These are phyloP conservation scores for Drosophila aldrichi DNA, from an alignment of 2,888 invertebrate species.

Conservation along the genomic window DNA sequence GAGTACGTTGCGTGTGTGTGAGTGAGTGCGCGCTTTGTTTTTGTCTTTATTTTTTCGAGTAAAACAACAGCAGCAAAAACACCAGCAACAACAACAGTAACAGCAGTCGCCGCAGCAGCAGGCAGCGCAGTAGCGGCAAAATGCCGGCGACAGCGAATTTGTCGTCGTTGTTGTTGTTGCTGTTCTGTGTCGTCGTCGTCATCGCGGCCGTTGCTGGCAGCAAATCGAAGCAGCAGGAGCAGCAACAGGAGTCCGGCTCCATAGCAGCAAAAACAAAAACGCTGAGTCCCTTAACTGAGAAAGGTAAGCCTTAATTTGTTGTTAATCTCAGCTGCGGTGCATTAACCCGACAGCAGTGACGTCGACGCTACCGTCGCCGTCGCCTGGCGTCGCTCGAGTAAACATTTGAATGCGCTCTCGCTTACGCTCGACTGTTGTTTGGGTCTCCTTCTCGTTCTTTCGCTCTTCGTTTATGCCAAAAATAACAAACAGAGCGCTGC, in stretches of 20 bases:
- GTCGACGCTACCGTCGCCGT: constrained; percentile 20
- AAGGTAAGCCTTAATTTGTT: constrained; percentile 67
- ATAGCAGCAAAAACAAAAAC: constrained; percentile 46
- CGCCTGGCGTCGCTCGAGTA: constrained; percentile 53
- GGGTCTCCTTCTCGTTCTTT: constrained; percentile 25
- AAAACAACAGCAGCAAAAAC: constrained; percentile 37
- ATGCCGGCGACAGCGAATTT: constrained; percentile 73
- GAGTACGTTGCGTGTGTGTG: constrained; percentile 12
- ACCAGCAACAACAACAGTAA: constrained; percentile 27
- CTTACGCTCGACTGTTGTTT: constrained; percentile 1
- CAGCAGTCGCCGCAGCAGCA: constrained; percentile 29
- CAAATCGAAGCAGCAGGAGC: constrained; percentile 47
- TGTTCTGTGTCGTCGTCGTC: constrained; percentile 42
- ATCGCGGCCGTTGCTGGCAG: constrained; percentile 38
- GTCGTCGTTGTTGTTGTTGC: constrained; percentile 66
- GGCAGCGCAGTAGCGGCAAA: constrained; percentile 61
- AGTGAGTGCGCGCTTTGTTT: constrained; percentile 44
- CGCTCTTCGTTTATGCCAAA: constrained; percentile 58
- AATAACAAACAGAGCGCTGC: constrained; percentile 59
- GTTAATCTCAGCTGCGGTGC: constrained; percentile 57
- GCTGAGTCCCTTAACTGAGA: constrained; percentile 59
- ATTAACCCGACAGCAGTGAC: constrained; percentile 64
- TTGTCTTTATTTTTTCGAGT: constrained; percentile 51
- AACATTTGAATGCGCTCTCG: constrained; percentile 52
- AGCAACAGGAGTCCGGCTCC: constrained; percentile 60